These are phyloP conservation scores for Brachionus koreanus DNA, from an alignment of 1,140 invertebrate genomes.

Conservation along the genomic window DNA sequence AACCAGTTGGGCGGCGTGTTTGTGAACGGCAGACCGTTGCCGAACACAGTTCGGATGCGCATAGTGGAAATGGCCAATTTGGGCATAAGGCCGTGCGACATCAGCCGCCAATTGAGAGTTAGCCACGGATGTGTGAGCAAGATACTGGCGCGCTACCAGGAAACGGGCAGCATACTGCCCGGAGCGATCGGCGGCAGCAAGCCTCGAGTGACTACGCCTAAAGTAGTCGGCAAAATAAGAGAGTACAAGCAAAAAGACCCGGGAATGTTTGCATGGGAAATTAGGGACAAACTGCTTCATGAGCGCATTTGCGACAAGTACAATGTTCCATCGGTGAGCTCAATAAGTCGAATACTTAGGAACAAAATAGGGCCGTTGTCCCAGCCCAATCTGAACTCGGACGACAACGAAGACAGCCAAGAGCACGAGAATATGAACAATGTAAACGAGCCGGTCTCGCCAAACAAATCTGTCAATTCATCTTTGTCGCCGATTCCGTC, in stretches of 20 bases:
- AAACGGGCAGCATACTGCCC: constrained; percentile 73
- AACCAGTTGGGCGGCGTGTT: constrained; percentile 86
- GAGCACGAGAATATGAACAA: background rate
- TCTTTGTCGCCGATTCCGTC: background rate
- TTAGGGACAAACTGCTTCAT: constrained; percentile 78
- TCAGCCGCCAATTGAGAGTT: constrained; percentile 83
- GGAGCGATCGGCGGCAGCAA: constrained; percentile 90
- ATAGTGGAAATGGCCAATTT: constrained; percentile 87
- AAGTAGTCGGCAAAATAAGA: constrained; percentile 87
- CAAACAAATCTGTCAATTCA: background rate
- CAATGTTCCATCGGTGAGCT: constrained; percentile 87
- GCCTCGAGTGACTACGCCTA: constrained; percentile 87
- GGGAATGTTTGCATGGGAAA: constrained; percentile 94
- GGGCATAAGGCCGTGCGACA: constrained; percentile 87
- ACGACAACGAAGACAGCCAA: constrained; percentile 26
- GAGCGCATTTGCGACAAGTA: constrained; percentile 89
- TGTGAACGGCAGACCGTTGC: constrained; percentile 80
- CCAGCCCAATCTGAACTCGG: constrained; percentile 20
- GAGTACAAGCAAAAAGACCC: constrained; percentile 91
- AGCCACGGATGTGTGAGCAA: constrained; percentile 94
- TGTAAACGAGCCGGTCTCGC: background rate
- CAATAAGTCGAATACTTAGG: constrained; percentile 81
- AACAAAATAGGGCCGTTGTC: constrained; percentile 59
- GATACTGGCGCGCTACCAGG: constrained; percentile 64
- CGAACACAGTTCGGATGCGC: constrained; percentile 73